Percentiles rank a stretch among this genome's conserved stretches.
Conservation (phyloP, 2,888 invertebrate genomes). For the Geotrupes spiniger region DNA sequence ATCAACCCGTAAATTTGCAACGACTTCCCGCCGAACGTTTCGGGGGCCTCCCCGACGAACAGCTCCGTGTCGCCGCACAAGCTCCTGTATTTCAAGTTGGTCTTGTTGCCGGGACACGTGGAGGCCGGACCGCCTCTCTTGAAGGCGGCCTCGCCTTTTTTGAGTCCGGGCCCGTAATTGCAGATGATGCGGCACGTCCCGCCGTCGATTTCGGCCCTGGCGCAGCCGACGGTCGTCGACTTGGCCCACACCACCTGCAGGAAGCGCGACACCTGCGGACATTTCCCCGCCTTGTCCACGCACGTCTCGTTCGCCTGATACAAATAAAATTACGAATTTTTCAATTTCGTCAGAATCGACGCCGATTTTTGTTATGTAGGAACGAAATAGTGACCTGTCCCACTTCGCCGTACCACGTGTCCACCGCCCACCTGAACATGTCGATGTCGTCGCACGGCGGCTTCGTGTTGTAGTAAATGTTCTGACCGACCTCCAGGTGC, state of each 20-base stretch:
- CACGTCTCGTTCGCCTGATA: background rate
- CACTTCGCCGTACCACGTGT: conserved; percentile 14
- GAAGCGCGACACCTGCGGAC: background rate
- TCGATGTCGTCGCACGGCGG: background rate
- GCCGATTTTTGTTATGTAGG: too few species aligned
- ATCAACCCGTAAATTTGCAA: too few species aligned
- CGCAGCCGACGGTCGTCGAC: conserved; percentile 15
- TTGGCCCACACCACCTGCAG: conserved; percentile 15
- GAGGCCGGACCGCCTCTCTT: background rate
- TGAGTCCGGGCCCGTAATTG: conserved; percentile 18
- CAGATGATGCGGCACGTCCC: conserved; percentile 10
- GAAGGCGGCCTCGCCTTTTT: conserved; percentile 4
- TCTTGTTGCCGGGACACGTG: too few species aligned
- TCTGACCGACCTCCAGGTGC: conserved; percentile 8
- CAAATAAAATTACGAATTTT: background rate
- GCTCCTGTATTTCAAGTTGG: too few species aligned
- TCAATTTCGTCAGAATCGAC: background rate
- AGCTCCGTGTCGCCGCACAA: too few species aligned
- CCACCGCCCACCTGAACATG: background rate
- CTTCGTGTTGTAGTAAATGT: background rate
- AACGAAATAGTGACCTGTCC: too few species aligned
- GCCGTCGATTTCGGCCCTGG: background rate
- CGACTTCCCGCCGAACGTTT: too few species aligned
- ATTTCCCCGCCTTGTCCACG: background rate
- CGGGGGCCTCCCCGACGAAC: too few species aligned